These are phyloP conservation scores for Julus scandinavius DNA, from an alignment of 2,888 invertebrate species.

Conservation along the genomic window DNA sequence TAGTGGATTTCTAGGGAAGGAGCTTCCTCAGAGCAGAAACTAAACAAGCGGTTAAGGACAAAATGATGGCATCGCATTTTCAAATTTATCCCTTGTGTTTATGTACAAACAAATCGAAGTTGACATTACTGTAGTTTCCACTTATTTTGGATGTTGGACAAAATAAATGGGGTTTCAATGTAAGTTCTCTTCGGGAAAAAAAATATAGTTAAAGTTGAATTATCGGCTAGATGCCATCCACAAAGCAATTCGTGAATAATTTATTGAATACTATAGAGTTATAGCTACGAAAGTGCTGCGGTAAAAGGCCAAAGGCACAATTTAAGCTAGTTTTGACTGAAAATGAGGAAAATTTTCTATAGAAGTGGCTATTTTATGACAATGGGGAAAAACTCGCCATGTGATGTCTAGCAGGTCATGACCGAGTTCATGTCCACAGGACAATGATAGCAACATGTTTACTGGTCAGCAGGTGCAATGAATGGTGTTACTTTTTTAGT, in stretches of 20 bases:
- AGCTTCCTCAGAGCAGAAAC: background rate
- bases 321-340: background rate
- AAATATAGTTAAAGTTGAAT: background rate
- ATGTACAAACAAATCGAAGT: conserved; percentile 32
- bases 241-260: conserved; percentile 4
- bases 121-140: background rate
- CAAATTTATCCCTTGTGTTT: conserved; percentile 7
- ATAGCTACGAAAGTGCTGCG: background rate
- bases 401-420: background rate
- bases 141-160: background rate
- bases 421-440: background rate
- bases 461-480: background rate
- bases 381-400: background rate
- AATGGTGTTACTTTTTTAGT: background rate
- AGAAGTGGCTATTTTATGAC: background rate
- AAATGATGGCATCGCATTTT: background rate
- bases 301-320: background rate
- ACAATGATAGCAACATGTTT: background rate
- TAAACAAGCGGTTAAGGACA: background rate
- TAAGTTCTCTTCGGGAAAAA: background rate
- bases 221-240: background rate
- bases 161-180: conserved; percentile 19
- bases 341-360: background rate
- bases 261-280: background rate
- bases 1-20: background rate